Evolutionary conservation across 64 coral and sea anemone genomes (phyloP), one percentile per base, ranked within the genome.

Genomic region (Exaiptasia diaphana): DNA sequence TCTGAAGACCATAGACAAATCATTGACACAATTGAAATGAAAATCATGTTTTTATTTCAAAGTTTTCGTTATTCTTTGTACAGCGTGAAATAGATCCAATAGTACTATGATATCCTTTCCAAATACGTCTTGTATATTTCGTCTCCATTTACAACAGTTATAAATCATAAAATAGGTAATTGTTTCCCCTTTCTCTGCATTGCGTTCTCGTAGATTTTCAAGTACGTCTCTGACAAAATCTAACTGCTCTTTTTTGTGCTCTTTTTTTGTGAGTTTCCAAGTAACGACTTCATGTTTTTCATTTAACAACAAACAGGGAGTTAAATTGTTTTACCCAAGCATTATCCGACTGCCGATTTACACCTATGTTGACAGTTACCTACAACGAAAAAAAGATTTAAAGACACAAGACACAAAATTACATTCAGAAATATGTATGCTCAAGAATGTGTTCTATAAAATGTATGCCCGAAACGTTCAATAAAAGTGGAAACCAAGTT

Each of bases 81-180:
- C 52, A 30, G 77, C 77, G 46, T 81, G 77, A 50, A 81, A 81
- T 22, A 81, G 39, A 42, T 67, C 77, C 59, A 81, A 63, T 13
- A 64, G 58, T 28, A 81, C 38, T n/a, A 22, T 5, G 21, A 81
- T 42, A 17, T 64, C 59, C 12, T 28, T 30, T 27, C 57, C 76
- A 58, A 79, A 79, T 24, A 60, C 49, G 1, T 78, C 52, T 57
- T 78, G 31, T 18, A 60, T 33, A 22, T 78, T 78, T 9, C 58
- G 55, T 37, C 31, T 14, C 53, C 50, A 55, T 37, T 77, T 64
- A 32, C 77, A 80, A 61, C 55, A 80, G 41, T 80, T 80, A 35
- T 80, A 54, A 26, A 80, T 10, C 20, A 80, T 43, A 45, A 80
- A 80, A 10, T 57, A 24, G 20, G 62, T 4, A 27, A 63, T 39